A percentile compares a stretch with the other conserved stretches of the same genome.
These are phyloP conservation scores for Cinclus cinclus DNA, from an alignment of 2,113 vertebrate species.

Conservation along the genomic window DNA sequence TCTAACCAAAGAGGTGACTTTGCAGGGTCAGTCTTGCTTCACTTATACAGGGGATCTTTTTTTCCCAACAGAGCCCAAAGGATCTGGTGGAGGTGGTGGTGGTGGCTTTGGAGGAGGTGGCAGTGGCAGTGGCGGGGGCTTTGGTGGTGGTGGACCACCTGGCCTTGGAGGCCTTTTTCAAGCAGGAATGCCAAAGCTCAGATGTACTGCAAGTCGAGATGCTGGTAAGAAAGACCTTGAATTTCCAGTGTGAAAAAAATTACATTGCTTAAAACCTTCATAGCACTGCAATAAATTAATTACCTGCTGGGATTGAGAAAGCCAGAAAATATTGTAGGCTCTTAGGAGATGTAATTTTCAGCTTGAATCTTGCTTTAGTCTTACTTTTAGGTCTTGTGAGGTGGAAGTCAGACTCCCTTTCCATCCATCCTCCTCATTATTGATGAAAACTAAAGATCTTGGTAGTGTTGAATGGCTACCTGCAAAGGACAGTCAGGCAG, in stretches of 20 bases:
- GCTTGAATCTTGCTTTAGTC: not conserved
- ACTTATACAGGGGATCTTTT: not conserved
- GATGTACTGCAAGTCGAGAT: conserved; percentile 82
- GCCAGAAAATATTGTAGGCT: not conserved
- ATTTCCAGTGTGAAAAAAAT: not conserved
- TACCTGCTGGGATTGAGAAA: not conserved
- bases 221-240: conserved; percentile 67
- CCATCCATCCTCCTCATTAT: not conserved
- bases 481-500: not conserved
- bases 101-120: conserved; percentile 66
- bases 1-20: not conserved
- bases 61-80: conserved; percentile 86
- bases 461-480: not conserved
- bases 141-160: conserved; percentile 73
- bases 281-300: not conserved
- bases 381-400: not conserved
- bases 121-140: conserved; percentile 14
- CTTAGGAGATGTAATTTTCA: not conserved
- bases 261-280: not conserved
- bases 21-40: not conserved
- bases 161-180: conserved; percentile 92
- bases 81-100: conserved; percentile 40
- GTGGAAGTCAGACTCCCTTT: not conserved
- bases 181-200: conserved; percentile 93
- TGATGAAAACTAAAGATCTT: not conserved